These are phyloP conservation scores for Eilema depressum DNA, from an alignment of 2,888 invertebrate species.

Conservation along the genomic window DNA sequence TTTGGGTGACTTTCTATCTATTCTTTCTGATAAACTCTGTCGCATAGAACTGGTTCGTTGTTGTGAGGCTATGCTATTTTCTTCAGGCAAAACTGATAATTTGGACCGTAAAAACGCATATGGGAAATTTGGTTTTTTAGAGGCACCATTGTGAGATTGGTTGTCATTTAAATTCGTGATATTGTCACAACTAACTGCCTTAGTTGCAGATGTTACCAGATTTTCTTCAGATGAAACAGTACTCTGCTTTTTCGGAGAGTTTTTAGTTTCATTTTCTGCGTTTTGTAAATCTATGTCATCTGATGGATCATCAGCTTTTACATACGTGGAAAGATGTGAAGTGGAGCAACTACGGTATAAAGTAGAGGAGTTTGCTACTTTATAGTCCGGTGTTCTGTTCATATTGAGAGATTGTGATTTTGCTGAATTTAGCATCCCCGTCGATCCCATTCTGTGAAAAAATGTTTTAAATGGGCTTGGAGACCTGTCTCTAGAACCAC, in stretches of 20 bases:
- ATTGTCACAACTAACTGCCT: conserved; percentile 91
- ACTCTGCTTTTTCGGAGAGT: conserved; percentile 71
- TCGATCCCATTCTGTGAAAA: conserved; percentile 92
- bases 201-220: conserved; percentile 82
- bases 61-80: conserved; percentile 87
- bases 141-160: conserved; percentile 77
- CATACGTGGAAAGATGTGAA: conserved; percentile 91
- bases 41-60: conserved; percentile 80
- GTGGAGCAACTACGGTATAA: conserved; percentile 93
- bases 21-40: conserved; percentile 85
- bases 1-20: conserved; percentile 81
- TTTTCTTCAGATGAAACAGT: conserved; percentile 71
- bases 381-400: conserved; percentile 71
- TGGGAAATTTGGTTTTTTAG: conserved; percentile 90
- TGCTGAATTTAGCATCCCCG: conserved; percentile 90
- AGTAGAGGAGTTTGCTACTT: conserved; percentile 78
- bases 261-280: conserved; percentile 73
- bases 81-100: conserved; percentile 92
- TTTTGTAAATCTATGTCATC: conserved; percentile 90
- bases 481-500: conserved; percentile 84
- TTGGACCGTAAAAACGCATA: conserved; percentile 93
- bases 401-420: conserved; percentile 80
- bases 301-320: conserved; percentile 93
- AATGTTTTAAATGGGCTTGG: conserved; percentile 91
- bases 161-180: conserved; percentile 88